Evolutionary conservation across 2,888 invertebrate species (phyloP).

Genomic region (Maniola hyperantus): DNA sequence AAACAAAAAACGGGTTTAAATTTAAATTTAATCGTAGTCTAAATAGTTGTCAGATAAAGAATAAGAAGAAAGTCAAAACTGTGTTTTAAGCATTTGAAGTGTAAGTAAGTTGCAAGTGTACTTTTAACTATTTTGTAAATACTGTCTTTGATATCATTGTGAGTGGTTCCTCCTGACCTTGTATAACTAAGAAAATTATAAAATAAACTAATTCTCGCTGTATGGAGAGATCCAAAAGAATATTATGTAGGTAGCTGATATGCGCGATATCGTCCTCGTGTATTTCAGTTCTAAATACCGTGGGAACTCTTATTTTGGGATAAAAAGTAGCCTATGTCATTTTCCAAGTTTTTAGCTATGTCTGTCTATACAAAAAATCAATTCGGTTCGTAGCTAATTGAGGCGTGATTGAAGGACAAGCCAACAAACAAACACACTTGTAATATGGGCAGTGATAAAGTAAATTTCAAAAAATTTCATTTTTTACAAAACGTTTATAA

Average conservation of each 20-base stretch:
- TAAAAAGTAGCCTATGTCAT: too few relatives aligned
- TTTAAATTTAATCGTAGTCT: slow-evolving; percentile 75
- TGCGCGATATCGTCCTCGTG: too few relatives aligned
- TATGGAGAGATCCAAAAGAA: not conserved
- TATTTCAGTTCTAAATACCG: too few relatives aligned
- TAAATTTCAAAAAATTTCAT: not conserved
- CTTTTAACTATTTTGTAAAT: not conserved
- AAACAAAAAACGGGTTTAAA: slow-evolving; percentile 63
- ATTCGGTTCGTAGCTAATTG: too few relatives aligned
- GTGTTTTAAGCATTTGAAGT: slow-evolving; percentile 44
- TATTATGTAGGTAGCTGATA: not conserved
- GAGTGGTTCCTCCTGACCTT: not conserved
- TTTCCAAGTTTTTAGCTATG: too few relatives aligned
- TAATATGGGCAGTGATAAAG: too few relatives aligned
- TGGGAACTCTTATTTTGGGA: too few relatives aligned
- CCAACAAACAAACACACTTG: too few relatives aligned
- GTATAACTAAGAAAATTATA: not conserved
- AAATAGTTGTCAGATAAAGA: slow-evolving; percentile 69
- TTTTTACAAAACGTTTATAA: not conserved
- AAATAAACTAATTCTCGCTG: not conserved
- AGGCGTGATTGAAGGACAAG: too few relatives aligned
- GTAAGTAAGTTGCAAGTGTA: not conserved
- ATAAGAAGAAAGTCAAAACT: slow-evolving; percentile 63
- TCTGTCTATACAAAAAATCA: too few relatives aligned
- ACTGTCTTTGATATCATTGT: slow-evolving; percentile 2